phyloP scores from a whole-genome alignment of 1,140 invertebrate species.

The Ostrea edulis region DNA sequence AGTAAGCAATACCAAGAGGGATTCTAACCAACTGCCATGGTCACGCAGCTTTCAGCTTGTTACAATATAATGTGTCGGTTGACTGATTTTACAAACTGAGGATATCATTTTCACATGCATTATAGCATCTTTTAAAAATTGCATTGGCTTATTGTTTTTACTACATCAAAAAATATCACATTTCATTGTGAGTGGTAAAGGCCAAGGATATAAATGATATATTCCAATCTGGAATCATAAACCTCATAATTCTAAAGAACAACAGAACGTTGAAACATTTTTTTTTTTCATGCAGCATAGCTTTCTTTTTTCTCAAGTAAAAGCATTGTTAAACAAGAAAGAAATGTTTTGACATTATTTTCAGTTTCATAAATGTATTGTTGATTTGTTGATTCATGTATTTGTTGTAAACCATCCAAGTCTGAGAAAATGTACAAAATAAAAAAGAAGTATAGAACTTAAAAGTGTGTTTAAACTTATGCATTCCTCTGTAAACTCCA shows the following conservation, averaged over 20 bases:
- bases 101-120: background rate
- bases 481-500: slow-evolving; percentile 58
- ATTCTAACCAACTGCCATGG: slow-evolving; percentile 28
- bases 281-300: background rate
- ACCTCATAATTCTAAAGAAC: background rate
- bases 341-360: slow-evolving; percentile 13
- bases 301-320: background rate
- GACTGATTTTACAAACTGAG: background rate
- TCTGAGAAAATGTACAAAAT: background rate
- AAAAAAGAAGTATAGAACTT: slow-evolving; percentile 21
- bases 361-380: background rate
- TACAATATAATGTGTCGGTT: background rate
- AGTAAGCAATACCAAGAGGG: slow-evolving; percentile 65
- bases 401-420: slow-evolving; percentile 38
- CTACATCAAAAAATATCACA: background rate
- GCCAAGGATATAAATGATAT: background rate
- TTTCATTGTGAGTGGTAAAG: background rate
- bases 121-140: background rate
- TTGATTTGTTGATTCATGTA: slow-evolving; percentile 10
- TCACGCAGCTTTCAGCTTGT: background rate
- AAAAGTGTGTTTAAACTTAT: background rate
- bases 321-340: background rate
- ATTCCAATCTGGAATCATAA: background rate
- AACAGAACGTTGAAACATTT: background rate
- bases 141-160: background rate